These are phyloP conservation scores for Tetraodon nigroviridis DNA, from an alignment of 2,113 vertebrate species.

Conservation along the genomic window DNA sequence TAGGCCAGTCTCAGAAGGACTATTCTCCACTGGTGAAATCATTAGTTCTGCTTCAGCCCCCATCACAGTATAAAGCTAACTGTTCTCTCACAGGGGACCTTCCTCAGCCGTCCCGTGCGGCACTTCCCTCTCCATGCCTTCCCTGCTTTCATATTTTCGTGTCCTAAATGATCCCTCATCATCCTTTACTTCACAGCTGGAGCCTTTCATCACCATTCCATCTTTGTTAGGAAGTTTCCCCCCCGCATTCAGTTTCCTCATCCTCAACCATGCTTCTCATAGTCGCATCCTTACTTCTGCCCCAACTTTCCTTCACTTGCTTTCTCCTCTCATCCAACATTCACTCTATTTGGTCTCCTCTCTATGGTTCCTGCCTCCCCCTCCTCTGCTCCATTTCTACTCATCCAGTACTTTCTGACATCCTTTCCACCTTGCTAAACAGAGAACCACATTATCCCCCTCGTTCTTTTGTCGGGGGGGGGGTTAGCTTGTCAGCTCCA, in stretches of 20 bases:
- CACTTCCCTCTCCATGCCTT: constrained; percentile 7
- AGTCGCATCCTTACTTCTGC: constrained; percentile 11
- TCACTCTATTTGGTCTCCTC: constrained; percentile 43
- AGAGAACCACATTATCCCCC: constrained; percentile 69
- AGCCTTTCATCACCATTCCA: not conserved
- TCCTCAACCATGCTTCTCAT: constrained; percentile 11
- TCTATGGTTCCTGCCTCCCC: constrained; percentile 28
- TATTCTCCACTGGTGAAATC: constrained; percentile 61
- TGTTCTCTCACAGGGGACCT: constrained; percentile 53
- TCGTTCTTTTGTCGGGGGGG: constrained; percentile 57
- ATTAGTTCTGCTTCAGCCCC: constrained; percentile 65
- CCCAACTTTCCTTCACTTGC: not conserved
- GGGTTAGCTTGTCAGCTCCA: constrained; percentile 73
- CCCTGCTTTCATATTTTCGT: constrained; percentile 17
- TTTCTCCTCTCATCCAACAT: constrained; percentile 4
- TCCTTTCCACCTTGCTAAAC: constrained; percentile 69
- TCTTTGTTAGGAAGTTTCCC: not conserved
- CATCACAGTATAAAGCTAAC: constrained; percentile 55
- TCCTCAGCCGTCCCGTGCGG: constrained; percentile 32
- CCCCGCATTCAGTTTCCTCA: constrained; percentile 1
- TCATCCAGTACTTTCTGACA: constrained; percentile 16
- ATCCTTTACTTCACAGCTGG: constrained; percentile 15
- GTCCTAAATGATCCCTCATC: constrained; percentile 22
- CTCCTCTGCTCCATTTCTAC: constrained; percentile 16
- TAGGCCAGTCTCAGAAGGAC: constrained; percentile 51